Evolutionary conservation across 2,113 vertebrate genomes (phyloP).

Genomic region (Dunckerocampus dactyliophorus): DNA sequence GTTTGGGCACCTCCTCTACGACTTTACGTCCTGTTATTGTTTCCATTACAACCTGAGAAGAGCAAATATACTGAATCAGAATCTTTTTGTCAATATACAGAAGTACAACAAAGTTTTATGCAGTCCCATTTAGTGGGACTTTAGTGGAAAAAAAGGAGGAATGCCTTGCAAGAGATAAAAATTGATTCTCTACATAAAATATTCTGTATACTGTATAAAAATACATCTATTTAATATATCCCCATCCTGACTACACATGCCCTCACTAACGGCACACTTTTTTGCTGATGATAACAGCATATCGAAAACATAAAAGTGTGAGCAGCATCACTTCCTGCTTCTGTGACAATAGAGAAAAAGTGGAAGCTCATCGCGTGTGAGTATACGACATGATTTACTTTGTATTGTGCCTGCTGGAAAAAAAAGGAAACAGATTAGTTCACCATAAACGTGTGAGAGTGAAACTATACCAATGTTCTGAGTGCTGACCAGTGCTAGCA

Average conservation of each 20-base stretch:
- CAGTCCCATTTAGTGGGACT: too few species aligned
- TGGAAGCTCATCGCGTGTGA: background rate
- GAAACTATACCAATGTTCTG: too few species aligned
- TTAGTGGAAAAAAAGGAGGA: too few species aligned
- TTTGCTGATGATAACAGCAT: background rate
- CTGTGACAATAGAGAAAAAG: background rate
- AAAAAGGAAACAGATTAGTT: background rate
- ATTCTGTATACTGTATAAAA: too few species aligned
- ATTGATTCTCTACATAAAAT: too few species aligned
- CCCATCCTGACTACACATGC: background rate
- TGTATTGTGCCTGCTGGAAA: background rate
- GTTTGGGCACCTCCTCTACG: constrained; percentile 55
- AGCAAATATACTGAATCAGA: background rate
- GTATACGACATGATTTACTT: too few species aligned
- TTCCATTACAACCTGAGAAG: constrained; percentile 71
- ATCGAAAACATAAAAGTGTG: background rate
- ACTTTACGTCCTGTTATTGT: constrained; percentile 65
- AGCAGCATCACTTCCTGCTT: background rate
- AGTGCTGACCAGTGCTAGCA: too few species aligned
- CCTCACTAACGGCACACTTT: background rate
- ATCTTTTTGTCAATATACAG: too few species aligned
- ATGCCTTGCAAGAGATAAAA: too few species aligned
- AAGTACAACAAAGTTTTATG: too few species aligned
- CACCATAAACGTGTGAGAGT: too few species aligned
- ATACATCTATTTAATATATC: background rate